These are phyloP conservation scores for Drosophila bifasciata DNA, from an alignment of 1,140 invertebrate species.

Conservation along the genomic window DNA sequence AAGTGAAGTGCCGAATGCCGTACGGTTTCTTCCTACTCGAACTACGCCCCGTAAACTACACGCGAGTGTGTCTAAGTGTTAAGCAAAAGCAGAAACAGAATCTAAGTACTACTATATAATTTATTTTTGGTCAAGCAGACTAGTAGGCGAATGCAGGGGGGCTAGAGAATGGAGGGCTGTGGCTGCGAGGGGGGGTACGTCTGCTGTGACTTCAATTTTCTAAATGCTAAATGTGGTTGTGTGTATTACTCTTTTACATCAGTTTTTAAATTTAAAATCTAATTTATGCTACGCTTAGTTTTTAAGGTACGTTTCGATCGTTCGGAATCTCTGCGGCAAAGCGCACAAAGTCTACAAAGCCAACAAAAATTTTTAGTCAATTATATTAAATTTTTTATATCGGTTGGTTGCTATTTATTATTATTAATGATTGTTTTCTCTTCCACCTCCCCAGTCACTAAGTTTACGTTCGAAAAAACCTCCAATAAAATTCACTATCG, in stretches of 20 bases:
- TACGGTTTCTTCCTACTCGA: conserved; percentile 77
- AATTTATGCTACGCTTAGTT: conserved; percentile 56
- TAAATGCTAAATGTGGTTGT: conserved; percentile 80
- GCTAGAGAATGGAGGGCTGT: too few relatives aligned
- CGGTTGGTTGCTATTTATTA: conserved; percentile 64
- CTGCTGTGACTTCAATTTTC: conserved; percentile 51
- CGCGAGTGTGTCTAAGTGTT: conserved; percentile 69
- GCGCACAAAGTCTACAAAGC: conserved; percentile 50
- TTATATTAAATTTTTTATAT: conserved; percentile 24
- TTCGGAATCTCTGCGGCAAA: conserved; percentile 27
- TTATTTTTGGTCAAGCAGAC: conserved; percentile 51
- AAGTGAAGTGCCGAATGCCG: conserved; percentile 35
- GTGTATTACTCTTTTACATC: conserved; percentile 74
- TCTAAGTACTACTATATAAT: conserved; percentile 55
- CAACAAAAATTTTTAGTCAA: conserved; percentile 71
- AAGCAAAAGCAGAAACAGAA: conserved; percentile 33
- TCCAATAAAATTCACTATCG: conserved; percentile 59
- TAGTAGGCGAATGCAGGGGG: conserved; percentile 4
- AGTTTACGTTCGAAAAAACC: conserved; percentile 45
- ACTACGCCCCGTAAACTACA: conserved; percentile 79
- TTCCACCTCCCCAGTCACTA: conserved; percentile 48
- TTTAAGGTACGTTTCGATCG: conserved; percentile 46
- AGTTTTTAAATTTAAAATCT: conserved; percentile 48
- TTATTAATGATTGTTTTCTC: conserved; percentile 60
- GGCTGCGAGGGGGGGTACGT: conserved; percentile 6